Evolutionary conservation across 2,113 vertebrate genomes (phyloP).

Genomic region (Podilymbus podiceps): DNA sequence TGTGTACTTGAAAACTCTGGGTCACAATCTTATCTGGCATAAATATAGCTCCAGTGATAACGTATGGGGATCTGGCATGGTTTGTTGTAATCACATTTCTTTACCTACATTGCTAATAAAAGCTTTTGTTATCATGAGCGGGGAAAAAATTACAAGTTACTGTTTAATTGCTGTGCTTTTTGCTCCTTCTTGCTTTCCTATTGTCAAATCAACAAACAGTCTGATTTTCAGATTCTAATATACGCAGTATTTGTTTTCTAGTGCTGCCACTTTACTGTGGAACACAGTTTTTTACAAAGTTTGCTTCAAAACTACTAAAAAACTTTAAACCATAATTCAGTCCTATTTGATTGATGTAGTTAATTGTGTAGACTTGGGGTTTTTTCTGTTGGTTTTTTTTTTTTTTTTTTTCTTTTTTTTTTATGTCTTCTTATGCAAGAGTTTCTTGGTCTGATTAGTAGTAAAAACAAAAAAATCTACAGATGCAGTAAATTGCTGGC

Average conservation of each 20-base stretch:
- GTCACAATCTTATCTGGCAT: conserved; percentile 36
- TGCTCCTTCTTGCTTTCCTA: background rate
- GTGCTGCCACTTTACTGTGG: background rate
- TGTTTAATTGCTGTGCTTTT: background rate
- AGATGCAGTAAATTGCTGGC: background rate
- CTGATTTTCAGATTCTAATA: background rate
- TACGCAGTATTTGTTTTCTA: background rate
- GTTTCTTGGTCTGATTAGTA: background rate
- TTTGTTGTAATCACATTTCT: conserved; percentile 42
- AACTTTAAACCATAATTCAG: background rate
- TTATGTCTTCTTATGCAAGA: background rate
- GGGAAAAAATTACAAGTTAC: conserved; percentile 21
- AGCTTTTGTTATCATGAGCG: conserved; percentile 31
- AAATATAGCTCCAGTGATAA: conserved; percentile 58
- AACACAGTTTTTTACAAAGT: background rate
- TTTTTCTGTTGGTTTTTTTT: background rate
- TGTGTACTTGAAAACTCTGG: conserved; percentile 28
- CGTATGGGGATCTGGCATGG: conserved; percentile 17
- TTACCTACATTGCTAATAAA: conserved; percentile 61
- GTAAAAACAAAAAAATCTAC: background rate
- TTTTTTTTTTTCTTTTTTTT: no score
- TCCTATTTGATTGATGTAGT: background rate
- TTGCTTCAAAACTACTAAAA: background rate
- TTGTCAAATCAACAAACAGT: background rate
- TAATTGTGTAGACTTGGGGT: background rate